Evolutionary conservation across 2,797 vertebrate species (phyloP).

Genomic region (Helarctos malayanus): DNA sequence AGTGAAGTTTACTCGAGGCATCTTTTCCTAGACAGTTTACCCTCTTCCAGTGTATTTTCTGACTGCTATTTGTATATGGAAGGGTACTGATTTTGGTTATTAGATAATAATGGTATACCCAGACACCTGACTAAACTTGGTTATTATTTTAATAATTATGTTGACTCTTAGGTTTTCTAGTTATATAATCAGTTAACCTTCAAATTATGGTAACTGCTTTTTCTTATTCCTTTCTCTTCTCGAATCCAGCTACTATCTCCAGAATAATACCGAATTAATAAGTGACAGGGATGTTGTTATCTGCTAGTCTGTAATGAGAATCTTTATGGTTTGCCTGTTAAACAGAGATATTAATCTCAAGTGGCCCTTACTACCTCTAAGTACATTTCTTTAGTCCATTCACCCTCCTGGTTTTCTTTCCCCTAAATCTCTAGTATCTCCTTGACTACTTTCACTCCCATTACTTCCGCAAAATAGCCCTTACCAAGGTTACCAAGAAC

Average conservation of each 20-base stretch:
- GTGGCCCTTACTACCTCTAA: too few species aligned
- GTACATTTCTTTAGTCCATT: neutral
- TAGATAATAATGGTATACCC: neutral
- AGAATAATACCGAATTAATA: neutral
- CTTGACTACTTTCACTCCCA: neutral
- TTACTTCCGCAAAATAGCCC: neutral
- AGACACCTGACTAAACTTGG: neutral
- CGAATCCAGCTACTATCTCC: neutral
- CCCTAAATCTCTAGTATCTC: neutral
- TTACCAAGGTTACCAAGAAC: neutral
- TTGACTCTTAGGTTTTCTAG: neutral
- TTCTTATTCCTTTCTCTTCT: neutral
- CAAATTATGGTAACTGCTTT: neutral
- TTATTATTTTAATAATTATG: constrained; percentile 12
- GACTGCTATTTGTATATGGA: neutral
- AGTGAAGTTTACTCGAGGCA: neutral
- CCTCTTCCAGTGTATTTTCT: neutral
- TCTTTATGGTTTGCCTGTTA: neutral
- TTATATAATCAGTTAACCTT: neutral
- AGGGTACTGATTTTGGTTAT: neutral
- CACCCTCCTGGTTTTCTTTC: neutral
- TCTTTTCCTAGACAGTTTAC: neutral
- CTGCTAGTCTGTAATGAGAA: neutral
- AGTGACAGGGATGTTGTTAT: neutral
- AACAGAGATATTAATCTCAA: neutral